phyloP scores from a whole-genome alignment of 2,888 invertebrate genomes.

The Aplocera efformata region DNA sequence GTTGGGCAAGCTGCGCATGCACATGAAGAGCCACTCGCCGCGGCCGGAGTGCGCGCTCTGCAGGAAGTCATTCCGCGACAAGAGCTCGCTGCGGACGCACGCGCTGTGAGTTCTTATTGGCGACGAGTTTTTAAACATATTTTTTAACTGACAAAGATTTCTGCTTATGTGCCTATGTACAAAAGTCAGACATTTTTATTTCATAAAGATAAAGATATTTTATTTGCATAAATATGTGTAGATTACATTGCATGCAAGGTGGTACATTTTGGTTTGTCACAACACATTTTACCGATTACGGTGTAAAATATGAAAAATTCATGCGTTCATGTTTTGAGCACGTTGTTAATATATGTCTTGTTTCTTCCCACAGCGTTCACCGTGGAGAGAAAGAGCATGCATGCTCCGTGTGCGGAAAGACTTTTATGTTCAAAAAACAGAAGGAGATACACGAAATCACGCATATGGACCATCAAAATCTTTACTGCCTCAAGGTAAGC shows the following conservation, averaged over 20 bases:
- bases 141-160: neutral
- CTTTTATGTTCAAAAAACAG: slow-evolving; percentile 65
- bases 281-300: too few relatives aligned
- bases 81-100: slow-evolving; percentile 56
- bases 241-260: too few relatives aligned
- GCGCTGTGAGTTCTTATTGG: slow-evolving; percentile 52
- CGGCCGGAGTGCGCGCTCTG: slow-evolving; percentile 59
- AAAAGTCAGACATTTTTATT: neutral
- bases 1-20: slow-evolving; percentile 52
- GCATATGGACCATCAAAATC: slow-evolving; percentile 50
- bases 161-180: neutral
- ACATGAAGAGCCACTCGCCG: slow-evolving; percentile 55
- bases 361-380: slow-evolving; percentile 50
- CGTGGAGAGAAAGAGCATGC: slow-evolving; percentile 60
- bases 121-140: neutral
- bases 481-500: slow-evolving; percentile 63
- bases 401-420: slow-evolving; percentile 55
- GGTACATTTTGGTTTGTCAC: too few relatives aligned
- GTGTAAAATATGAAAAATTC: too few relatives aligned
- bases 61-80: slow-evolving; percentile 57
- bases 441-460: slow-evolving; percentile 60
- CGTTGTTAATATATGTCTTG: neutral
- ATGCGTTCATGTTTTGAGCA: too few relatives aligned
- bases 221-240: too few relatives aligned
- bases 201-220: too few relatives aligned